Conservation (phyloP, 2,113 vertebrate species). For the Litocranius walleri region DNA sequence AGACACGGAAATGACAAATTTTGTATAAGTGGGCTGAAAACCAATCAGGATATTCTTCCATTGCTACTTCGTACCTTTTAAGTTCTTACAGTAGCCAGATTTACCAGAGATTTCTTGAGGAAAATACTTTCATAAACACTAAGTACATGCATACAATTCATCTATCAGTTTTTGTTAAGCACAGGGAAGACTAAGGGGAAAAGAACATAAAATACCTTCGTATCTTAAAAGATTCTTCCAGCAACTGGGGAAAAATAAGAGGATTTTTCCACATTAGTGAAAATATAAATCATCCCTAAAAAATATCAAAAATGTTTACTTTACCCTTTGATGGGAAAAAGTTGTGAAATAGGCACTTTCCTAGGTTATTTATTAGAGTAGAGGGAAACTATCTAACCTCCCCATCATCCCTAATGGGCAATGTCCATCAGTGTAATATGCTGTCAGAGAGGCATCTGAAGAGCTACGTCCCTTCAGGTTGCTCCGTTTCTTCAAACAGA, state of each 20-base stretch:
- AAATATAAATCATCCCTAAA: neutral
- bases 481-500: neutral
- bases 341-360: neutral
- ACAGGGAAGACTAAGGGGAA: neutral
- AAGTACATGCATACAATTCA: neutral
- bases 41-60: neutral
- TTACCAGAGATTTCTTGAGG: neutral
- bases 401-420: neutral
- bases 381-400: neutral
- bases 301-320: constrained; percentile 7
- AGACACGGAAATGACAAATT: neutral
- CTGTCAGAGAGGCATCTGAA: neutral
- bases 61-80: neutral
- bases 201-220: constrained; percentile 23
- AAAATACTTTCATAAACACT: constrained; percentile 22
- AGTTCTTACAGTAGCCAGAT: neutral
- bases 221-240: constrained; percentile 12
- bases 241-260: neutral
- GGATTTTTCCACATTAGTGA: neutral
- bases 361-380: neutral
- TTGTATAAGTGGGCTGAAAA: neutral
- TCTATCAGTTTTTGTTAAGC: neutral
- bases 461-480: neutral
- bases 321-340: neutral
- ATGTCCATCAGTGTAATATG: neutral